phyloP scores from a whole-genome alignment of 2,888 invertebrate species.

The Bombylius discolor region DNA sequence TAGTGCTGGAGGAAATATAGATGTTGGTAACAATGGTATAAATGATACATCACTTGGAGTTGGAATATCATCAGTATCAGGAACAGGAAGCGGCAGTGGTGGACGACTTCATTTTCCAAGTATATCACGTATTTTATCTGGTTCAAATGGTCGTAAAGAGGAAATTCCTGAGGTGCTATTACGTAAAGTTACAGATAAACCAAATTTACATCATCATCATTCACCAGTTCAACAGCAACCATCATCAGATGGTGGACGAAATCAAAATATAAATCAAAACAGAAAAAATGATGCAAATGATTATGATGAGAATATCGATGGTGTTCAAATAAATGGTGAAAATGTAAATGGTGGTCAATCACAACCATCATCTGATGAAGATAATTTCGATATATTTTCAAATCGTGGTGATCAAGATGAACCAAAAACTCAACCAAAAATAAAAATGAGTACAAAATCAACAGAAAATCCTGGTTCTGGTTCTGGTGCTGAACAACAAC shows the following conservation, averaged over 20 bases:
- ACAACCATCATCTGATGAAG: constrained; percentile 4
- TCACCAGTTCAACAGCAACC: constrained; percentile 23
- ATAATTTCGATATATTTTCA: constrained; percentile 5
- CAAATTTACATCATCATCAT: constrained; percentile 28
- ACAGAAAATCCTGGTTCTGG: constrained; percentile 13
- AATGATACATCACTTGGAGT: constrained; percentile 15
- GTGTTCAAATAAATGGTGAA: background rate
- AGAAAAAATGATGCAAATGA: constrained; percentile 3
- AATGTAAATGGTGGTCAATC: constrained; percentile 6
- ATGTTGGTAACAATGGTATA: constrained; percentile 31
- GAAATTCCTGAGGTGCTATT: constrained; percentile 67
- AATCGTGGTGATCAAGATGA: constrained; percentile 15
- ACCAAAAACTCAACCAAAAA: constrained; percentile 21
- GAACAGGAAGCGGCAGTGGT: constrained; percentile 32
- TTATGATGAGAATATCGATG: constrained; percentile 3
- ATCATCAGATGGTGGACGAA: constrained; percentile 2
- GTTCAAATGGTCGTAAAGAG: constrained; percentile 72
- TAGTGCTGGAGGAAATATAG: constrained; percentile 1
- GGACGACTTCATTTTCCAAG: constrained; percentile 57
- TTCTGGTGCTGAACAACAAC: background rate
- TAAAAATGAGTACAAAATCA: constrained; percentile 20
- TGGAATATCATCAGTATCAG: constrained; percentile 19
- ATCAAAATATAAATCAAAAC: constrained; percentile 12
- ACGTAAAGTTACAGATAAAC: constrained; percentile 49
- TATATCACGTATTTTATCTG: constrained; percentile 72